Evolutionary conservation across 1,140 invertebrate genomes (phyloP), one percentile per base, ranked within the genome.

Genomic region (Eciton burchellii): DNA sequence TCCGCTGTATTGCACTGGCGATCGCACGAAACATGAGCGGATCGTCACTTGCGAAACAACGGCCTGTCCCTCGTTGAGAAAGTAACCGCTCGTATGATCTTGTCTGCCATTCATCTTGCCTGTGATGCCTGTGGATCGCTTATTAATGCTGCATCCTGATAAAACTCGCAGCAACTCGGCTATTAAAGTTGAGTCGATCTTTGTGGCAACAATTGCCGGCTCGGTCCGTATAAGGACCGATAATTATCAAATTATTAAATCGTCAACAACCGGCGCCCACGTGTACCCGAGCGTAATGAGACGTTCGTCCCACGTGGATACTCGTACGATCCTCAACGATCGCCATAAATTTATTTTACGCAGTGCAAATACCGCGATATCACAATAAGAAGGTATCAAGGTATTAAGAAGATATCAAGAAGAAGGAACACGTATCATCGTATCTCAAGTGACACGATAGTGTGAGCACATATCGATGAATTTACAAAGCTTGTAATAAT

Each of bases 231-330:
- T 73, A 62, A 59, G 84, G 72, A 77, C 14, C 19, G 71, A 62
- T 86, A 87, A 87, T 87, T 86, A 86, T 82, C 68, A 26, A 82
- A 86, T 87, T 87, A 87, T 87, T 87, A 87, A 83, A 79, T 86
- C 71, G 71, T 62, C 66, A 86, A 82, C 81, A 73, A 81, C 11
- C 19, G 14, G 19, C 26, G 71, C 79, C 70, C 65, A 59, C 77
- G 63, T 43, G 47, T 43, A n/a, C 29, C 54, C 43, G 45, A 57
- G 29, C 29, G 84, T 86, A 86, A 86, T 82, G 77, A 83, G 79
- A 65, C 29, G 59, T 54, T 84, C 84, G 56, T 79, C 84, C 84
- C 72, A 87, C 81, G 54, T 72, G 5, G 24, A 26, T 12, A 56
- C 41, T 29, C 47, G 62, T 35, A 35, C 9, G 66, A 68, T 76